Base-by-base conservation (phyloP, 1,140 invertebrate genomes). In the Thereuonema tuberculata region DNA sequence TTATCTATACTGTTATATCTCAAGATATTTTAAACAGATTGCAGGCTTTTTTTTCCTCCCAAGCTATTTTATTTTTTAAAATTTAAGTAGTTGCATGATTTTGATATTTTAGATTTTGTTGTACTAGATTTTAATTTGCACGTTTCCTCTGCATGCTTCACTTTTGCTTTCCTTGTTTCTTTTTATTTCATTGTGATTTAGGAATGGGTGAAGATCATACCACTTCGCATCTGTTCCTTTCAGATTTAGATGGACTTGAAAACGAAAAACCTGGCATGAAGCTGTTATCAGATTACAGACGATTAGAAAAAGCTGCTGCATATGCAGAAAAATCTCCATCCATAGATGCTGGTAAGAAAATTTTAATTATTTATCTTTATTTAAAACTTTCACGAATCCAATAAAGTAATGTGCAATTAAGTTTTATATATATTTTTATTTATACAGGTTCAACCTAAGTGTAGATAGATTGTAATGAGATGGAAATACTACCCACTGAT, bases 221-320 rank as follows among this genome's bases (percentile, higher is more conserved):
- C 56, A 43, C 59, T 31, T 60, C 46, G 37, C 21, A 27, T 59
- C 31, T 63, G 53, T 55, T 14, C 53, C 24, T 70, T 76, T 62
- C 67, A 86, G 91, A 95, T 76, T 79, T 93, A 27, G 89, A 91
- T 58, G 89, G 89, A 0, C 75, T 90, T 59, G 83, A 82, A 15
- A 81, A 81, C 48, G 82, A 80, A 48, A 74, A 78, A 53, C 75
- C 77, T 60, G 80, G 81, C 43, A 77, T 78, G 50, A 87, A 91
- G 67, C 80, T 91, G 58, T 76, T 93, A 59, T 87, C 86, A 2
- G 88, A 92, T 67, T 91, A 86, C 79, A 81, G 87, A 66, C 80
- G 86, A 59, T 66, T 92, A 26, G 87, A 89, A 71, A 81, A 81
- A 71, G 84, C 85, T 17, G 74, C 70, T 61, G 80, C 74, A 2